Base-by-base conservation (phyloP, 2,888 invertebrate species). In the Dryococelus australis region DNA sequence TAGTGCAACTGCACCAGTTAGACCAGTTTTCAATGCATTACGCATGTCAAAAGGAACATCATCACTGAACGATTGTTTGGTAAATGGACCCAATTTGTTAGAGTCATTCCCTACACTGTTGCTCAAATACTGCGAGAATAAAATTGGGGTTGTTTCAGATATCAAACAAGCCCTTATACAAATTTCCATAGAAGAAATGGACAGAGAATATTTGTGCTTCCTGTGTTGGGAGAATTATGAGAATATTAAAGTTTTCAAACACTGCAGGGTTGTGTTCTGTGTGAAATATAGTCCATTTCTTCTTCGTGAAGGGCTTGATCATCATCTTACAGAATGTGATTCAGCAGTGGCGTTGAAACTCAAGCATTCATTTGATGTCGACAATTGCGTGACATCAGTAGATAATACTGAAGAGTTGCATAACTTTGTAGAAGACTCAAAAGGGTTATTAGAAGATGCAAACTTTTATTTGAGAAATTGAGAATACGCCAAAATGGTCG, bases 351-450 rank as follows among this genome's bases (percentile, higher is more conserved):
- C 79, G 20, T 26, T 20, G n/a, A 8, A 79, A 27, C n/a, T 3
- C 27, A 79, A 79, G 27, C 12, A 6, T 27, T 79, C 79, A 20
- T 79, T 79, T 79, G 10, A 24, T 79, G 9, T 12, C 10, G 13
- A 79, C 12, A 79, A 79, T 79, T 79, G n/a, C 20, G 79, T 79
- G n/a, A 79, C 79, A 24, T 79, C 79, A 16, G 79, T 79, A n/a
- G 79, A n/a, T n/a, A n/a, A n/a, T 24, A 2, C n/a, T 26, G 79
- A 79, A 79, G 5, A 20, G 79, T 12, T 79, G 20, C 0, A 47
- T 6, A 79, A 79, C n/a, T 26, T n/a, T 27, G 79, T 26, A 27
- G 12, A 26, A 27, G 9, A 79, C 6, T 47, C 47, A 47, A 24
- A 79, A 27, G 20, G n/a, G n/a, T 79, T 79, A 79, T 79, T 26